Percentiles rank a stretch among this genome's conserved stretches.
phyloP scores from a whole-genome alignment of 2,113 vertebrate genomes.

The Pteruthius melanotis region DNA sequence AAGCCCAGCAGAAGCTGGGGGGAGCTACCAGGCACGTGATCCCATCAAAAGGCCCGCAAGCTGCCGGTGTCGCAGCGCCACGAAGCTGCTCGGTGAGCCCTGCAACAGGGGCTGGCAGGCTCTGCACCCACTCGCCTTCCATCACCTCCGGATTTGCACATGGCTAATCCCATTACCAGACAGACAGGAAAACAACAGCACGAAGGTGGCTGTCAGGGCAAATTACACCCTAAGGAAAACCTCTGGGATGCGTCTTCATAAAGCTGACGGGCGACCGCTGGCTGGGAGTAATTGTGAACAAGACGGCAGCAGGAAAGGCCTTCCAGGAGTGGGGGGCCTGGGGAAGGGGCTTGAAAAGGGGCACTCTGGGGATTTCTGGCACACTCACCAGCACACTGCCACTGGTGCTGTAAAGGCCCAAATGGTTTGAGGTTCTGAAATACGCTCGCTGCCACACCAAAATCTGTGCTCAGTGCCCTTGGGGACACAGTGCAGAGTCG shows the following conservation, averaged over 20 bases:
- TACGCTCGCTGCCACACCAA: accelerated
- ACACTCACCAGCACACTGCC: neutral
- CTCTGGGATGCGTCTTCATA: neutral
- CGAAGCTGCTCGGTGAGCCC: accelerated
- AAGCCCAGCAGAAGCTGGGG: neutral
- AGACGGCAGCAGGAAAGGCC: neutral
- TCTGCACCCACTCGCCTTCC: neutral
- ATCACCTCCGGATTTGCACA: neutral
- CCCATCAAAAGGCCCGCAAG: neutral
- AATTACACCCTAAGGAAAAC: conserved; percentile 12
- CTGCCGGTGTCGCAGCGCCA: accelerated
- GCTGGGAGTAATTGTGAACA: neutral
- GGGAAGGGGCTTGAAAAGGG: neutral
- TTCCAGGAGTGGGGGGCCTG: accelerated
- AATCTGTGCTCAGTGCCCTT: neutral
- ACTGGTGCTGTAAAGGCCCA: neutral
- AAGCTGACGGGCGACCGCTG: neutral
- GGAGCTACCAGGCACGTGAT: neutral
- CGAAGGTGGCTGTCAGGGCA: neutral
- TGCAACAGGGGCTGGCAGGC: accelerated
- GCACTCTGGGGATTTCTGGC: neutral
- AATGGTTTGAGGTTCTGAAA: neutral
- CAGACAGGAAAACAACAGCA: neutral
- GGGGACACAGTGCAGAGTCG: accelerated
- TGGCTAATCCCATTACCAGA: conserved; percentile 8